Evolutionary conservation across 2,888 invertebrate genomes (phyloP).

Genomic region (Phania funesta): DNA sequence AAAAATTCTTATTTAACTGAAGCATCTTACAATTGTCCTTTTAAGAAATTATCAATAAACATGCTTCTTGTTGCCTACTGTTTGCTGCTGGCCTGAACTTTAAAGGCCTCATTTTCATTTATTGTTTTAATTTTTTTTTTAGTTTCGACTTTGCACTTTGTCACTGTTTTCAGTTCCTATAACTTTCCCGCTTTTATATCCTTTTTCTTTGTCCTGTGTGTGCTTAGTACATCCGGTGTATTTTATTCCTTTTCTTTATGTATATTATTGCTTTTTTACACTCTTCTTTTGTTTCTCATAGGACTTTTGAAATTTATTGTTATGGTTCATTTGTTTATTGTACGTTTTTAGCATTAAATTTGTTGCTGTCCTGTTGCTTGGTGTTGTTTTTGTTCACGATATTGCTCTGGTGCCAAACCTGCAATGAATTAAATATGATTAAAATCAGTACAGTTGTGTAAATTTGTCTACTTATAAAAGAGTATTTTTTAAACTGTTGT

Average conservation of each 20-base stretch:
- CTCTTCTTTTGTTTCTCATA: conserved; percentile 47
- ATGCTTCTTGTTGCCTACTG: no score
- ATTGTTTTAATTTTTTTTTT: conserved; percentile 1
- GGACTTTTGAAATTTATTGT: conserved; percentile 61
- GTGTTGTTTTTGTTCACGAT: background rate
- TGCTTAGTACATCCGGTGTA: conserved; percentile 24
- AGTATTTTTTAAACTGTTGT: background rate
- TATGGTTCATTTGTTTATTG: conserved; percentile 62
- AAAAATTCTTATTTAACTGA: no score
- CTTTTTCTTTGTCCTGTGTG: background rate
- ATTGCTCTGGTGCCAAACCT: conserved; percentile 37
- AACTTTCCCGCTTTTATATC: background rate
- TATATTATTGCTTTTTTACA: conserved; percentile 39
- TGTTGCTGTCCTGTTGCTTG: conserved; percentile 19
- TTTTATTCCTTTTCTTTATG: conserved; percentile 52
- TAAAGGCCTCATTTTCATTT: background rate
- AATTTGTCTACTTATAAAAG: background rate
- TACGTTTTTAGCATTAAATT: conserved; percentile 52
- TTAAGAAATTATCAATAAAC: no score
- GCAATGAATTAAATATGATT: conserved; percentile 50
- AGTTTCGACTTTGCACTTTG: conserved; percentile 15
- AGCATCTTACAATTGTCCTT: no score
- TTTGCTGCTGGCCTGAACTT: background rate
- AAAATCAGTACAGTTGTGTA: conserved; percentile 33
- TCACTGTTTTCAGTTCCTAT: conserved; percentile 26